A percentile compares a stretch with the other conserved stretches of the same genome.
These are phyloP conservation scores for Eufriesea mexicana DNA, from an alignment of 1,140 invertebrate genomes.

Conservation along the genomic window DNA sequence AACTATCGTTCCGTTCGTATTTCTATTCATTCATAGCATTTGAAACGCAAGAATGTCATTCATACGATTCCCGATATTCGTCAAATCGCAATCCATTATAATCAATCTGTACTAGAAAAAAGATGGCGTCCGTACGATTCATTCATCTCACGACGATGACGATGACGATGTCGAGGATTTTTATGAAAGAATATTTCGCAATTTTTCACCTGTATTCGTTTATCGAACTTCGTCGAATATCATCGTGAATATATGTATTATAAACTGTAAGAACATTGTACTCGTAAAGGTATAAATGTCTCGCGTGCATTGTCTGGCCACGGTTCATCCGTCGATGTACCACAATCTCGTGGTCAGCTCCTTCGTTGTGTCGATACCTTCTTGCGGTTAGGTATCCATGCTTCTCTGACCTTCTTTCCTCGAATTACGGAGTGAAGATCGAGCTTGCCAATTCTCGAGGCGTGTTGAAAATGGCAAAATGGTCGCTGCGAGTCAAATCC, in stretches of 20 bases:
- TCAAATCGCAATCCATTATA: neutral
- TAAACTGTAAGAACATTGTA: neutral
- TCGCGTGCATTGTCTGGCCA: neutral
- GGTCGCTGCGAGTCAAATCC: neutral
- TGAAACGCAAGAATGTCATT: neutral
- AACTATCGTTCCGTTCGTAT: neutral
- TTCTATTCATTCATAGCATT: neutral
- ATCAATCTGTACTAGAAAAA: too few relatives aligned
- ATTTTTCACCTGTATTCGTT: neutral
- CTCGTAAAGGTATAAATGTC: neutral
- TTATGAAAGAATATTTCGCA: neutral
- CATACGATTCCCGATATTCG: neutral
- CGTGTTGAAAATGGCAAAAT: neutral
- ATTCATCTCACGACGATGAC: too few relatives aligned
- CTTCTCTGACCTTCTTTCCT: conserved; percentile 41
- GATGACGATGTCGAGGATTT: neutral
- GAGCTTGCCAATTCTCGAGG: conserved; percentile 25
- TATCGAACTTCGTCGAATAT: neutral
- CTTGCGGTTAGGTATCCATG: conserved; percentile 39
- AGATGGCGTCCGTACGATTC: too few relatives aligned
- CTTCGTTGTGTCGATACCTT: conserved; percentile 1
- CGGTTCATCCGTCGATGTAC: conserved; percentile 45
- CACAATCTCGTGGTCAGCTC: conserved; percentile 42
- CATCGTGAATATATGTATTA: neutral
- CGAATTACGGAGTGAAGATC: conserved; percentile 14